Percentiles rank a stretch among this genome's conserved stretches.
Evolutionary conservation across 2,113 vertebrate species (phyloP).

Genomic region (Pachycephala philippinensis): DNA sequence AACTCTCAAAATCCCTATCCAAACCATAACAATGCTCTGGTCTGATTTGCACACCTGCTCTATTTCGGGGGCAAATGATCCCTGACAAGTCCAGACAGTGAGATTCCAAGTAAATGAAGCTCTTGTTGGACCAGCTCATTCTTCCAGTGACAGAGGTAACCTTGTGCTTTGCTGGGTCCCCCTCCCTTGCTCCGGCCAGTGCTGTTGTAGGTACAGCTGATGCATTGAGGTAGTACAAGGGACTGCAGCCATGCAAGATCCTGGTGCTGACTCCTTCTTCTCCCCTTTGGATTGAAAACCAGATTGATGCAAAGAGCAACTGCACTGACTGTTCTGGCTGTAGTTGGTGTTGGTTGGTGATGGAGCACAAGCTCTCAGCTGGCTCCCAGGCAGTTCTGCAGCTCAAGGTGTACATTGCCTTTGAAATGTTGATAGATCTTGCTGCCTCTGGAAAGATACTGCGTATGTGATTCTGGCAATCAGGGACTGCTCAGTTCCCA

Average conservation of each 20-base stretch:
- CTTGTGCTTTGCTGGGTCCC: not conserved
- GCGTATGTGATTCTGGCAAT: not conserved
- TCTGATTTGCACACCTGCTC: not conserved
- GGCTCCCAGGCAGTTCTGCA: not conserved
- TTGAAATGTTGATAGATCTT: not conserved
- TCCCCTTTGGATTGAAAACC: not conserved
- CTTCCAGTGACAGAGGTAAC: not conserved
- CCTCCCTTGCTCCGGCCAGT: not conserved
- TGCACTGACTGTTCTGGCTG: not conserved
- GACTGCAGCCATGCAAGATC: not conserved
- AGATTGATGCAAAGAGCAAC: not conserved
- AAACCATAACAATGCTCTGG: not conserved
- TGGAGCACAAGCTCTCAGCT: not conserved
- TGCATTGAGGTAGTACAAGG: not conserved
- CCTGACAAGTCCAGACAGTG: not conserved
- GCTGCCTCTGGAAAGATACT: not conserved
- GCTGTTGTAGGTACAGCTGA: not conserved
- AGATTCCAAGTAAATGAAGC: not conserved
- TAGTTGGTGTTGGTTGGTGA: not conserved
- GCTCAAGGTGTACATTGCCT: not conserved
- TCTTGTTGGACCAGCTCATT: not conserved
- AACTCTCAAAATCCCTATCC: not conserved
- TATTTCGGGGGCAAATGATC: not conserved
- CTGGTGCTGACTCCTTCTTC: not conserved
- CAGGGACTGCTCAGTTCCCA: not conserved